Conservation (phyloP, 2,797 vertebrate genomes). For the Capromys pilorides region DNA sequence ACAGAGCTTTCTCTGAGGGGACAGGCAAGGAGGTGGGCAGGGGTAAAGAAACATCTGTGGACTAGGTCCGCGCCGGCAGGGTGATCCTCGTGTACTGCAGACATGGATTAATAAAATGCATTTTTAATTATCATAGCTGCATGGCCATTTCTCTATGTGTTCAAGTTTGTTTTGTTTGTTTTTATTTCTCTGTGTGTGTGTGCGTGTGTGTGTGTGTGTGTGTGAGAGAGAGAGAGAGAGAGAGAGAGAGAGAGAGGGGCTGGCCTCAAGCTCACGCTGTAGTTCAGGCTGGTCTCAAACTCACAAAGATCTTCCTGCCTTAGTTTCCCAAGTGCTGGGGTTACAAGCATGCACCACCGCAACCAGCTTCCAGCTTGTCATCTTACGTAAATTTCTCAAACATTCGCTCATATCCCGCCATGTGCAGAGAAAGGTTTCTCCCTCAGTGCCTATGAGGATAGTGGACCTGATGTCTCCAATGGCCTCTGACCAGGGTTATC, state of each 20-base stretch:
- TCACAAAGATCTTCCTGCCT: too few species aligned
- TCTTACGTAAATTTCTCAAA: fast-evolving
- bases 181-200: too few species aligned
- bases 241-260: too few species aligned
- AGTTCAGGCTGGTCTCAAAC: too few species aligned
- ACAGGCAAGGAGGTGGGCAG: neutral
- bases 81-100: neutral
- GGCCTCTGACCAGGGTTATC: neutral
- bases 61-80: neutral
- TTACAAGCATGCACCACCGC: too few species aligned
- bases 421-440: neutral
- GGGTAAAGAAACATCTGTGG: fast-evolving
- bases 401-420: fast-evolving
- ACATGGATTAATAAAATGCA: fast-evolving
- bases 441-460: fast-evolving
- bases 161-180: too few species aligned
- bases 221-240: too few species aligned
- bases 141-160: fast-evolving
- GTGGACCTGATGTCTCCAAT: fast-evolving
- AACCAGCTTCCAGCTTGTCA: neutral
- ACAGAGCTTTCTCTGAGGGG: neutral
- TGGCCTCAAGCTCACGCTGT: too few species aligned
- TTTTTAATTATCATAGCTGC: fast-evolving
- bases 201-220: too few species aligned
- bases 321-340: too few species aligned